Evolutionary conservation across 2,797 vertebrate genomes (phyloP), one percentile per base, ranked within the genome.

Genomic region (Botia almorhae): DNA sequence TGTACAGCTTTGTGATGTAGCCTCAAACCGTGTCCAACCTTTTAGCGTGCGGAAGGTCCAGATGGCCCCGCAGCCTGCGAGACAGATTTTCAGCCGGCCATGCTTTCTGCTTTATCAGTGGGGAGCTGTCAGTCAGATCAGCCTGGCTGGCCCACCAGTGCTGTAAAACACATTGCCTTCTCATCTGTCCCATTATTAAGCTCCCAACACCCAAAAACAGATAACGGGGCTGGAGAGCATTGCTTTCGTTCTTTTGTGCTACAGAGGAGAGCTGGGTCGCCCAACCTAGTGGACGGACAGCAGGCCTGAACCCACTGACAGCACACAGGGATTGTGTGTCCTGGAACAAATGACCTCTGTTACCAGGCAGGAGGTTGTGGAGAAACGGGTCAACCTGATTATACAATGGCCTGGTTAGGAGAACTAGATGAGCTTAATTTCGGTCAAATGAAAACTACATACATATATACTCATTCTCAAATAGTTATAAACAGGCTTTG

Each of bases 21-120:
- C 94, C 94, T 94, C 89, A 91, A 95, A 95, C 94, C 90, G 93
- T 86, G 90, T 94, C 92, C 94, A 95, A 93, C 93, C 95, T 96
- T 95, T 95, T 61, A 92, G 90, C 65, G 87, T 64, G 85, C 83
- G 89, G 83, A 89, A 90, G 89, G 92, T 93, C 94, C 96, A 97
- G 95, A 96, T 95, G 95, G 95, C 91, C 33, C 91, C 92, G 90
- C 92, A 94, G 94, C 90, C 91, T 87, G 89, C 81, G 84, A 84
- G 93, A 90, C 93, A 94, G 92, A 93, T 93, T 94, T 92, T 74
- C 88, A 91, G 89, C 86, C 90, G 84, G 87, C 80, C 91, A 93
- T 86, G 91, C 90, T 89, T 94, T 88, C 86, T 85, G 87, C 90
- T 89, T 84, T 90, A 93, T 92, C 93, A 93, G 92, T 90, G 85